phyloP scores from a whole-genome alignment of 2,113 vertebrate species.

The Brachypodius melanocephalos region DNA sequence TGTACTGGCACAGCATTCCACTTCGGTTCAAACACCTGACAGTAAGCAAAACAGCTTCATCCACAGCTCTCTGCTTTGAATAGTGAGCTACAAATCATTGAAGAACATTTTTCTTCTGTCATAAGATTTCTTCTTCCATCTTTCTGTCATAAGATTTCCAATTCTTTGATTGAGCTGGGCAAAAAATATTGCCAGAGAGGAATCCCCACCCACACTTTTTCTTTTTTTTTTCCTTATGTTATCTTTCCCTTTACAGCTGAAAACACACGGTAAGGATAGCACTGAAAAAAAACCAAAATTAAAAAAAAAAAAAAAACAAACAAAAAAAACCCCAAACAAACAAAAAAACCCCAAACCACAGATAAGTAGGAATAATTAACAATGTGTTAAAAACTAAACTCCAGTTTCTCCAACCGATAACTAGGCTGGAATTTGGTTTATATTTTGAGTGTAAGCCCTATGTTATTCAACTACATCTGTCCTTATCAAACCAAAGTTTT shows the following conservation, averaged over 20 bases:
- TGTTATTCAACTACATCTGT: background rate
- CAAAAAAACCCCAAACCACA: background rate
- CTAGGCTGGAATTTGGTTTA: background rate
- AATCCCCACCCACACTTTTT: background rate
- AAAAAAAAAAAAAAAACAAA: rapidly evolving
- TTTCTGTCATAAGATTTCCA: background rate
- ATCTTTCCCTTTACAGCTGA: background rate
- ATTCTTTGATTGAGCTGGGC: background rate
- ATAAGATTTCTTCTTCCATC: background rate
- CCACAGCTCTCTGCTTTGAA: background rate
- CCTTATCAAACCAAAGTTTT: background rate
- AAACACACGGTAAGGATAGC: background rate
- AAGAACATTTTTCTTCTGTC: background rate
- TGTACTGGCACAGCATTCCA: background rate
- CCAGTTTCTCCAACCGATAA: background rate
- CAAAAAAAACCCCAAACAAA: background rate
- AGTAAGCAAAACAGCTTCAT: background rate
- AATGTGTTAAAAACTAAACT: background rate
- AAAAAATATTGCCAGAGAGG: background rate
- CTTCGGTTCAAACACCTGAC: background rate
- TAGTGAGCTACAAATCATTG: background rate
- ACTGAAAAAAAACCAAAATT: background rate
- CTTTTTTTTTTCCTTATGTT: background rate
- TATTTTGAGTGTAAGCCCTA: background rate
- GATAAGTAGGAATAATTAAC: background rate